Conservation (phyloP, 2,888 invertebrate genomes). For the Acronicta psi region DNA sequence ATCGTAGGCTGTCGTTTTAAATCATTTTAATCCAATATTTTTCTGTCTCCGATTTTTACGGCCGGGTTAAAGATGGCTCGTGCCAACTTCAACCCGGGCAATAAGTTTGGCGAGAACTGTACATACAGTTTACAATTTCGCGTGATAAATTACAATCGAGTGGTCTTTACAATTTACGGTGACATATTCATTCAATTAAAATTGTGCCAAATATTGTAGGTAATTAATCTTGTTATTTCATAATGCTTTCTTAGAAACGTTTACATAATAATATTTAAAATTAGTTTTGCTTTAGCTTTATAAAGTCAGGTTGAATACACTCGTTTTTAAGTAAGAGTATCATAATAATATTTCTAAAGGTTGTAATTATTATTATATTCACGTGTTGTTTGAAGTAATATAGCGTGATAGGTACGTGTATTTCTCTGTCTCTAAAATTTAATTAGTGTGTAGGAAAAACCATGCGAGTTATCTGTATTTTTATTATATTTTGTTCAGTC, state of each 20-base stretch:
- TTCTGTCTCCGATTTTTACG: too few species aligned
- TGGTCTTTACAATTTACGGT: too few species aligned
- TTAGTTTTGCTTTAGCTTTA: conserved; percentile 23
- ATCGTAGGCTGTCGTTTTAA: too few species aligned
- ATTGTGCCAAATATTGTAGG: conserved; percentile 35
- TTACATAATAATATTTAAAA: conserved; percentile 11
- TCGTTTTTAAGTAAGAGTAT: not conserved
- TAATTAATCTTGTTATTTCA: conserved; percentile 11
- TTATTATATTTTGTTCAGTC: too few species aligned
- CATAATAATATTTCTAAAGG: conserved; percentile 6
- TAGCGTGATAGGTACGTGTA: not conserved
- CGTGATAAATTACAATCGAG: too few species aligned
- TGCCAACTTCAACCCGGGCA: too few species aligned
- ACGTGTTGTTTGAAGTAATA: not conserved
- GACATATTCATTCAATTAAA: conserved; percentile 5
- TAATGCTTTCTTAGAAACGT: conserved; percentile 8
- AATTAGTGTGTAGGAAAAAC: not conserved
- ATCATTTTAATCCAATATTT: too few species aligned
- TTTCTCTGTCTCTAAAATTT: conserved; percentile 3
- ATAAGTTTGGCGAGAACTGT: too few species aligned
- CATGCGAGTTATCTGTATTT: too few species aligned
- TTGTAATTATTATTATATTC: conserved; percentile 3
- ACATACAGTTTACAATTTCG: too few species aligned
- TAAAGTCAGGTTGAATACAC: conserved; percentile 6
- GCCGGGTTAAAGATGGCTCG: too few species aligned